These are phyloP conservation scores for Drosophila subquinaria DNA, from an alignment of 2,888 invertebrate genomes.

Conservation along the genomic window DNA sequence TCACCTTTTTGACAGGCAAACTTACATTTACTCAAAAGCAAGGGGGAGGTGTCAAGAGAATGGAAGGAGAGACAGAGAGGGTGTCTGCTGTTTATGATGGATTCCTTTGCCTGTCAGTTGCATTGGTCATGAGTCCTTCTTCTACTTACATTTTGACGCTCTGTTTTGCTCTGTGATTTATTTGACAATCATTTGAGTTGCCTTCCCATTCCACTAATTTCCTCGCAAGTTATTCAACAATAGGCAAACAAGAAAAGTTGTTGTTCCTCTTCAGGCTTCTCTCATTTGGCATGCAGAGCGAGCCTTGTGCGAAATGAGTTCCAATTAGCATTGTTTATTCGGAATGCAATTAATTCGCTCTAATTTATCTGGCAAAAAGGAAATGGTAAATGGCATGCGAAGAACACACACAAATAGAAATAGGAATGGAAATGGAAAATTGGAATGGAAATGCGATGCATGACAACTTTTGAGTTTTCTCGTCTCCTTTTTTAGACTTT, in stretches of 20 bases:
- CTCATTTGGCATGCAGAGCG: slow-evolving; percentile 74
- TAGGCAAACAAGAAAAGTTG: slow-evolving; percentile 62
- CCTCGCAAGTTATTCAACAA: slow-evolving; percentile 45
- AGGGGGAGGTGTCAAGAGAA: neutral
- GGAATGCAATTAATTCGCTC: slow-evolving; percentile 80
- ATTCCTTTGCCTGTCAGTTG: slow-evolving; percentile 51
- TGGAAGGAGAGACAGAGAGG: neutral
- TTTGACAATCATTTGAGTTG: slow-evolving; percentile 78
- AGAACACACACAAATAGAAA: slow-evolving; percentile 13
- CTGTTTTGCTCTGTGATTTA: slow-evolving; percentile 67
- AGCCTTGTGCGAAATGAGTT: slow-evolving; percentile 79
- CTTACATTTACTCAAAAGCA: slow-evolving; percentile 31
- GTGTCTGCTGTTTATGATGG: slow-evolving; percentile 42
- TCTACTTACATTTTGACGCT: slow-evolving; percentile 23
- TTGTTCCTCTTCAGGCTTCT: slow-evolving; percentile 34
- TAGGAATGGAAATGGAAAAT: slow-evolving; percentile 1
- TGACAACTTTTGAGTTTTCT: slow-evolving; percentile 45
- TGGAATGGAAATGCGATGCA: slow-evolving; percentile 37
- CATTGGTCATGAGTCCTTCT: slow-evolving; percentile 39
- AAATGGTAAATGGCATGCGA: slow-evolving; percentile 22
- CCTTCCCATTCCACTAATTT: neutral
- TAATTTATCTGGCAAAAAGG: slow-evolving; percentile 69
- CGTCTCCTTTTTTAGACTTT: neutral
- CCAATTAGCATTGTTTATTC: slow-evolving; percentile 78
- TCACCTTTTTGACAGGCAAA: slow-evolving; percentile 73